Evolutionary conservation across 2,888 invertebrate genomes (phyloP).

Genomic region (Drosophila bunnanda): DNA sequence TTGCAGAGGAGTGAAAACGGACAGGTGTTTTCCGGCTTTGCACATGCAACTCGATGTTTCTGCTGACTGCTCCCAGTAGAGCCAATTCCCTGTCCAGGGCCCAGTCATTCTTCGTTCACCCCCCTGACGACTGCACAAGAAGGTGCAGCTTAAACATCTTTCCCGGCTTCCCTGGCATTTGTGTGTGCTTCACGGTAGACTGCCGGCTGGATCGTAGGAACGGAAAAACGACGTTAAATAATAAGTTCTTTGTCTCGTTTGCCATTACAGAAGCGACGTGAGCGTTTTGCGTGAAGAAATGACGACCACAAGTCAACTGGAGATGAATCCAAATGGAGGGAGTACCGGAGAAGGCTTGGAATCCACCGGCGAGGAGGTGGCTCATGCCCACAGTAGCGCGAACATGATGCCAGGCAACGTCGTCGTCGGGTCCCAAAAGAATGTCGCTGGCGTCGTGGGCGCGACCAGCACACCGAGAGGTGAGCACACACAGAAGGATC

Average conservation of each 20-base stretch:
- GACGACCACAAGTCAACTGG: conserved; percentile 72
- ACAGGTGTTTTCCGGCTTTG: conserved; percentile 72
- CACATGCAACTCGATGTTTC: conserved; percentile 31
- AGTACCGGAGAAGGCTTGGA: conserved; percentile 27
- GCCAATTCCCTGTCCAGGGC: conserved; percentile 12
- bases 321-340: conserved; percentile 56
- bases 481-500: conserved; percentile 40
- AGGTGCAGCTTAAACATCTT: conserved; percentile 35
- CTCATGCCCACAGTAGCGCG: conserved; percentile 15
- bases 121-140: conserved; percentile 40
- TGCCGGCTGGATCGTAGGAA: conserved; percentile 49
- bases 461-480: conserved; percentile 61
- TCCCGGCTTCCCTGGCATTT: conserved; percentile 10
- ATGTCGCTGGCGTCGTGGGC: conserved; percentile 28
- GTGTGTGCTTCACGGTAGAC: conserved; percentile 68
- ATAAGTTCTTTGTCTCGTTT: conserved; percentile 44
- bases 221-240: conserved; percentile 45
- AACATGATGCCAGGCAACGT: conserved; percentile 24
- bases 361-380: conserved; percentile 15
- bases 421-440: conserved; percentile 41
- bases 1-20: conserved; percentile 50
- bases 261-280: conserved; percentile 37
- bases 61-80: conserved; percentile 10
- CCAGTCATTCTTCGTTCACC: conserved; percentile 14
- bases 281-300: conserved; percentile 54